A percentile compares a stretch with the other conserved stretches of the same genome.
phyloP scores from a whole-genome alignment of 2,797 vertebrate species.

The Rallus crepitans region DNA sequence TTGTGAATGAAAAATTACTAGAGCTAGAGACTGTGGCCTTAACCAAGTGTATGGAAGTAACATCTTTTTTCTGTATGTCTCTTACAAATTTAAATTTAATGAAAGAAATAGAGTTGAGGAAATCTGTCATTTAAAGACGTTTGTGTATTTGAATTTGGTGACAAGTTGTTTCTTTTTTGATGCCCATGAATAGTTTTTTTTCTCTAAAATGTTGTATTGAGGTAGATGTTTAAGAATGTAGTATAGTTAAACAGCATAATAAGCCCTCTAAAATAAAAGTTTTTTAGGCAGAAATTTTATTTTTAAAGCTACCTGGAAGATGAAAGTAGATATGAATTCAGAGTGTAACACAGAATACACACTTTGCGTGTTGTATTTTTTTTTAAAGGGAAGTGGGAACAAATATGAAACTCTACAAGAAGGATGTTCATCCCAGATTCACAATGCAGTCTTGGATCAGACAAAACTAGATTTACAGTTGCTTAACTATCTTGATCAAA shows the following conservation, averaged over 20 bases:
- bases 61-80: not conserved
- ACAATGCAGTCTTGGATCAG: slow-evolving; percentile 87
- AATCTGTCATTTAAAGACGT: not conserved
- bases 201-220: not conserved
- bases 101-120: not conserved
- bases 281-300: not conserved
- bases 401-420: slow-evolving; percentile 79
- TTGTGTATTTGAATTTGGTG: not conserved
- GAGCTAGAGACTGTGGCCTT: not conserved
- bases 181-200: not conserved
- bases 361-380: not conserved
- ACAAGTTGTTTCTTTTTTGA: not conserved
- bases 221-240: not conserved
- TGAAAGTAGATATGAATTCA: not conserved
- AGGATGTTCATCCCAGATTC: slow-evolving; percentile 90
- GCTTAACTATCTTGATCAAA: slow-evolving; percentile 89
- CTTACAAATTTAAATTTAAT: not conserved
- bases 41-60: not conserved
- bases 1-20: not conserved
- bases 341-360: not conserved
- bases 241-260: not conserved
- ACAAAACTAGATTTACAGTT: slow-evolving; percentile 87
- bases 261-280: not conserved
- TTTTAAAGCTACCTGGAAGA: not conserved
- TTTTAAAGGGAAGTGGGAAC: slow-evolving; percentile 81